Evolutionary conservation across 2,888 invertebrate species (phyloP), one percentile per base, ranked within the genome.

Genomic region (Morpho helenor): DNA sequence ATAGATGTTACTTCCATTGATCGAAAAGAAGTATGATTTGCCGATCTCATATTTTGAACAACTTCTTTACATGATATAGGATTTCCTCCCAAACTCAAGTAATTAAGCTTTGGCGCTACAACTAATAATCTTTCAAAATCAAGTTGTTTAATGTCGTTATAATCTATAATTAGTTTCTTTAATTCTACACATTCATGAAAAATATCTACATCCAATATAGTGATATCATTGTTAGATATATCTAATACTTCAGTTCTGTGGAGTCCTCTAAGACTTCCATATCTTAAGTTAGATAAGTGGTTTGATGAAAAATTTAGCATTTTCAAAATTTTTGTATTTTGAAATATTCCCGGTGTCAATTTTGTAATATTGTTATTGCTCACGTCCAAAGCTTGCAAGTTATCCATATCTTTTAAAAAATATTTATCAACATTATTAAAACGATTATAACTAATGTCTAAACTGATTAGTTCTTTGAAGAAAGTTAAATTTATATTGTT

Each of bases 71-170:
- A 89, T 8, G 78, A 72, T 52, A 89, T 72, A 8, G 82, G 83
- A 67, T 89, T 89, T 7, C 87, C 87, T 3, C 89, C 89, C 48
- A 89, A 66, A 66, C 89, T 89, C 45, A 89, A 57, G 31, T 68
- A 70, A 41, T 65, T 75, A 45, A 89, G 66, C 57, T 79, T 80
- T n/a, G 80, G 73, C n/a, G 76, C 67, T 0, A 77, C 68, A 10
- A 69, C 61, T 47, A 79, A 67, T n/a, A 88, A 62, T 60, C 73
- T 77, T 49, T 81, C 79, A 7, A 87, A 73, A 59, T 88, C 80
- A 31, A 89, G 66, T n/a, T 71, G 73, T 68, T 75, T 79, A 51
- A 89, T 75, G 31, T 65, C 65, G 71, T 89, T 89, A 59, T 83
- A 84, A 69, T 89, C 89, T 46, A 88, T 76, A 54, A 85, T 72